Evolutionary conservation across 2,797 vertebrate species (phyloP), one percentile per base, ranked within the genome.

Genomic region (Melanotaenia nigrans): DNA sequence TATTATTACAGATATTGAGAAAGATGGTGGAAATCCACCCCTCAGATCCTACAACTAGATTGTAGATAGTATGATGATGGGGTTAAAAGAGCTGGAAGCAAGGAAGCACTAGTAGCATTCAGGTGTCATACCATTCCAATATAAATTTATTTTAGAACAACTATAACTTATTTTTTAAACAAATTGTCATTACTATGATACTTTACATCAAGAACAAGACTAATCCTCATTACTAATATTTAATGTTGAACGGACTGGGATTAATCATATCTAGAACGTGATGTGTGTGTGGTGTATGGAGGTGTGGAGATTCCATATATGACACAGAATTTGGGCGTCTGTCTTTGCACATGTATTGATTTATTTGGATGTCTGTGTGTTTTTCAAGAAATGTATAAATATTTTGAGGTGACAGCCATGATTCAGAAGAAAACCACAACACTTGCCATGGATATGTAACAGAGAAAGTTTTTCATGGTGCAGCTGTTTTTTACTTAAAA

Each of bases 391-490:
- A 38, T 16, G 3, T 40, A 57, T 61, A 61, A 5, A 35, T 36
- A 56, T 40, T 32, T 24, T 49, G 30, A 4, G 53, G 62, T 51
- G 35, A n/a, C 55, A 47, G 13, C 47, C 53, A 10, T 65, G 14
- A 57, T 78, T 77, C 40, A 55, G 5, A 3, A 42, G 24, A 75
- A 78, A 79, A 66, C 78, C 75, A 53, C 82, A 68, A 9, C 30
- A 71, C 24, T 32, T 70, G 40, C 1, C 47, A 24, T 1, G 0
- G 8, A 0, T 3, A 14, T 16, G 35, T 69, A 33, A 22, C 56
- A 73, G 25, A 61, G 58, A 75, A 68, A 45, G 18, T 20, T 38
- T 0, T 64, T 53, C 30, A 32, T n/a, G 2, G 0, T 58, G 45
- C 35, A 49, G 22, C 47, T 40, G 3, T n/a, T 12, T 14, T 36